These are phyloP conservation scores for Tortricodes alternella DNA, from an alignment of 2,888 invertebrate genomes.

Conservation along the genomic window DNA sequence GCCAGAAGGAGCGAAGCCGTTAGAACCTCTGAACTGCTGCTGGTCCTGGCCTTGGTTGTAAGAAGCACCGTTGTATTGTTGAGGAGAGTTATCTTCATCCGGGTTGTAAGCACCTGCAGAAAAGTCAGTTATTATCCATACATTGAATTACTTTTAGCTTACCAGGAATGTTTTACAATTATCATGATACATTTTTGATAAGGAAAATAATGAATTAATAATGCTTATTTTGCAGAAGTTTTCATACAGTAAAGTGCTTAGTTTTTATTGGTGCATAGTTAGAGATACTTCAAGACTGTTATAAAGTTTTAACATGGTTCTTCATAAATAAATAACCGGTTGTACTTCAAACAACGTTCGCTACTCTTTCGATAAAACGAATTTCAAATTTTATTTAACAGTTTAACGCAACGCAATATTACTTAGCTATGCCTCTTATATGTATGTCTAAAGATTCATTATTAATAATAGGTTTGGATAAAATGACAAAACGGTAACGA, in stretches of 20 bases:
- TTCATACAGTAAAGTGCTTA: too few species aligned
- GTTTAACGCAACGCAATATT: not conserved
- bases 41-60: slow-evolving; percentile 21
- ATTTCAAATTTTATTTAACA: slow-evolving; percentile 12
- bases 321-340: too few species aligned
- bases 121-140: slow-evolving; percentile 7
- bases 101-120: slow-evolving; percentile 72
- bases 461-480: slow-evolving; percentile 16
- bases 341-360: too few species aligned
- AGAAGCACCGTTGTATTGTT: slow-evolving; percentile 42
- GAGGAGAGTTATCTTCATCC: slow-evolving; percentile 55
- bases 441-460: slow-evolving; percentile 11
- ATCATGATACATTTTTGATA: too few species aligned
- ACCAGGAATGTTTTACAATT: too few species aligned
- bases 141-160: too few species aligned
- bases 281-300: too few species aligned
- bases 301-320: too few species aligned
- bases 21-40: slow-evolving; percentile 4
- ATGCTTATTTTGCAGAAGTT: too few species aligned
- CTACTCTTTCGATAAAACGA: not conserved
- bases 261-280: too few species aligned
- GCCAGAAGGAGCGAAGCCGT: slow-evolving; percentile 38
- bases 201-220: too few species aligned
- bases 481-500: slow-evolving; percentile 19
- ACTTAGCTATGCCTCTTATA: not conserved